Percentiles rank a stretch among this genome's conserved stretches.
phyloP scores from a whole-genome alignment of 2,797 vertebrate species.

The Iguana delicatissima region DNA sequence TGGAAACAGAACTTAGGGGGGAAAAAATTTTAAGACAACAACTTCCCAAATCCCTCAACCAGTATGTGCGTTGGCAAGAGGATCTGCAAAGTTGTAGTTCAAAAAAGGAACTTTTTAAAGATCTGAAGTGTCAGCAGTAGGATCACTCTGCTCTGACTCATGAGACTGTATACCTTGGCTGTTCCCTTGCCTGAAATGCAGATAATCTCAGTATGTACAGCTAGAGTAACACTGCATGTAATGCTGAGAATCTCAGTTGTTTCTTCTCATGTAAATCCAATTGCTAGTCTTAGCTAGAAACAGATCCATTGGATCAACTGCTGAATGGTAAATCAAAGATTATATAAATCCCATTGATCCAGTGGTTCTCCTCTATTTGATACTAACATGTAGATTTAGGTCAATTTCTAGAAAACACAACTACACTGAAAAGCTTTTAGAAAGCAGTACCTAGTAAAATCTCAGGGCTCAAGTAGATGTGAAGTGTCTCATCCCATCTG shows the following conservation, averaged over 20 bases:
- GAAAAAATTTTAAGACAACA: too few relatives aligned
- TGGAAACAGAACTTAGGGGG: too few relatives aligned
- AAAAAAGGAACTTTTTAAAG: too few relatives aligned
- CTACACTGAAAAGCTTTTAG: background rate
- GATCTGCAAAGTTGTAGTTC: too few relatives aligned
- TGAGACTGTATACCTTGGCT: background rate
- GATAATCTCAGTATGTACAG: background rate
- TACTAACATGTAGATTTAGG: too few relatives aligned
- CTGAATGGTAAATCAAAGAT: too few relatives aligned
- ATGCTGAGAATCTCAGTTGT: background rate
- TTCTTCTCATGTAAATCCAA: background rate
- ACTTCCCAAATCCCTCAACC: too few relatives aligned
- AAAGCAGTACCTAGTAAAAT: background rate
- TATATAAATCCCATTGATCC: too few relatives aligned
- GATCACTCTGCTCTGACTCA: background rate
- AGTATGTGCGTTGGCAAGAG: too few relatives aligned
- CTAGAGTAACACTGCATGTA: background rate
- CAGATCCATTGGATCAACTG: too few relatives aligned
- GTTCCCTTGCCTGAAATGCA: background rate
- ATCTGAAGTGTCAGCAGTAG: background rate
- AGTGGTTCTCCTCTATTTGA: background rate
- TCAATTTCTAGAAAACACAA: background rate
- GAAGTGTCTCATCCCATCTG: background rate
- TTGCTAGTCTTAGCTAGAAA: background rate
- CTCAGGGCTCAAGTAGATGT: background rate